A percentile compares a stretch with the other conserved stretches of the same genome.
Conservation (phyloP, 1,140 invertebrate genomes). For the Asbolus verrucosus region DNA sequence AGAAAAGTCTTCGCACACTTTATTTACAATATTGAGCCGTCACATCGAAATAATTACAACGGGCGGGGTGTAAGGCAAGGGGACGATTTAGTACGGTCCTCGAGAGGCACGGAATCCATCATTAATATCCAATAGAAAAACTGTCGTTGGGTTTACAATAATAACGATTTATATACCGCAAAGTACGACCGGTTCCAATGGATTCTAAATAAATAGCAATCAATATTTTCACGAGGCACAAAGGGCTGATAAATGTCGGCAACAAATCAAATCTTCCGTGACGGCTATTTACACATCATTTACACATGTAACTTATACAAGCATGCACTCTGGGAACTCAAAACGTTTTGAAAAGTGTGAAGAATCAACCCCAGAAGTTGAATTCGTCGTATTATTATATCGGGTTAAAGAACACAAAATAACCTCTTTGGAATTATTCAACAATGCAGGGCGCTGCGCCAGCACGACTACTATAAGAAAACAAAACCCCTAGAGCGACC, state of each 20-base stretch:
- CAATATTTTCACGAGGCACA: constrained; percentile 51
- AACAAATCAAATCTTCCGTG: constrained; percentile 52
- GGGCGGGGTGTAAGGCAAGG: not conserved
- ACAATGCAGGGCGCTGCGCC: not conserved
- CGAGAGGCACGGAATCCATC: constrained; percentile 15
- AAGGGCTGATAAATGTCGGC: constrained; percentile 51
- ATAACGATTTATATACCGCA: constrained; percentile 52
- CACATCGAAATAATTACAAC: no score
- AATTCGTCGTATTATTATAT: constrained; percentile 8
- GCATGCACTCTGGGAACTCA: constrained; percentile 33
- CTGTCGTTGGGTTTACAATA: constrained; percentile 31
- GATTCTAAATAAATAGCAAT: constrained; percentile 46
- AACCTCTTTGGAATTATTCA: not conserved
- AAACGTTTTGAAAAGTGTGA: constrained; percentile 26
- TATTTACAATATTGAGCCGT: no score
- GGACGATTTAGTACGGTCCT: constrained; percentile 14
- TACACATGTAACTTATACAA: constrained; percentile 44
- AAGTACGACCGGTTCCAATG: constrained; percentile 40
- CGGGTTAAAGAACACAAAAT: constrained; percentile 11
- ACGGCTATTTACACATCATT: constrained; percentile 56
- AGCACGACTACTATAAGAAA: no score
- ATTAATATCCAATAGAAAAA: constrained; percentile 28
- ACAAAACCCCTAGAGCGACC: no score
- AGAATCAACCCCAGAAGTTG: constrained; percentile 14
- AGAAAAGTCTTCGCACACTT: no score